A percentile compares a stretch with the other conserved stretches of the same genome.
phyloP scores from a whole-genome alignment of 2,888 invertebrate genomes.

The Cremastobaeus sp. region DNA sequence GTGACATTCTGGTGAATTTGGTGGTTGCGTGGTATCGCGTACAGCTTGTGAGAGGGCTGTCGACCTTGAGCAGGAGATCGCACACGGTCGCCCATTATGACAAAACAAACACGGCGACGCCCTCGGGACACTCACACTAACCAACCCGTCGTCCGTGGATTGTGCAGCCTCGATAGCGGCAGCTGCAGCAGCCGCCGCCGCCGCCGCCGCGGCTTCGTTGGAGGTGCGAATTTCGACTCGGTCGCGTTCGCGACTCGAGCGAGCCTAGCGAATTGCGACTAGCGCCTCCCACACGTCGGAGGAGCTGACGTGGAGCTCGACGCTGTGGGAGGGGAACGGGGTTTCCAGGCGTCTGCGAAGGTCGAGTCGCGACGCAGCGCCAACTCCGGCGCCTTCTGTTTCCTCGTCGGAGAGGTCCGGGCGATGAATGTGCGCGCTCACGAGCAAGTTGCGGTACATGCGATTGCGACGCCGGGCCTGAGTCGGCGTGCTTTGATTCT shows the following conservation, averaged over 20 bases:
- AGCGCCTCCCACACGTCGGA: conserved; percentile 85
- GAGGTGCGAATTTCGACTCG: conserved; percentile 71
- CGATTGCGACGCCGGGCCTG: conserved; percentile 6
- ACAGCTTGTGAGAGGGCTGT: conserved; percentile 71
- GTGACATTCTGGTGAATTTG: conserved; percentile 85
- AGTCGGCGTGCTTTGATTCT: background rate
- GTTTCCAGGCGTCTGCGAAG: conserved; percentile 38
- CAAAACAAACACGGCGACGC: conserved; percentile 74
- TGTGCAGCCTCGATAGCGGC: conserved; percentile 55
- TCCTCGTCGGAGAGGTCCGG: conserved; percentile 64
- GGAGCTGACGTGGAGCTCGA: conserved; percentile 77
- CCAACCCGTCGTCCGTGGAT: conserved; percentile 63
- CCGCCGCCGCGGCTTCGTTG: conserved; percentile 19
- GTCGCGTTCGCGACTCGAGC: conserved; percentile 81
- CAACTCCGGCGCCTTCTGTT: conserved; percentile 59
- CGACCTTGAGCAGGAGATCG: conserved; percentile 69
- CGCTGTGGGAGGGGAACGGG: conserved; percentile 71
- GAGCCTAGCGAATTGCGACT: conserved; percentile 83
- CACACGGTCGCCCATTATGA: conserved; percentile 74
- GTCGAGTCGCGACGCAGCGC: conserved; percentile 37
- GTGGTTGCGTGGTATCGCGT: conserved; percentile 76
- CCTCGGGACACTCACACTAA: conserved; percentile 69
- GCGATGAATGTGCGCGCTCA: conserved; percentile 14
- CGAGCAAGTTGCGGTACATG: conserved; percentile 11
- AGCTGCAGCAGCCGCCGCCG: conserved; percentile 59